Evolutionary conservation across 2,888 invertebrate genomes (phyloP), one percentile per base, ranked within the genome.

Genomic region (Pegoplata infirma): DNA sequence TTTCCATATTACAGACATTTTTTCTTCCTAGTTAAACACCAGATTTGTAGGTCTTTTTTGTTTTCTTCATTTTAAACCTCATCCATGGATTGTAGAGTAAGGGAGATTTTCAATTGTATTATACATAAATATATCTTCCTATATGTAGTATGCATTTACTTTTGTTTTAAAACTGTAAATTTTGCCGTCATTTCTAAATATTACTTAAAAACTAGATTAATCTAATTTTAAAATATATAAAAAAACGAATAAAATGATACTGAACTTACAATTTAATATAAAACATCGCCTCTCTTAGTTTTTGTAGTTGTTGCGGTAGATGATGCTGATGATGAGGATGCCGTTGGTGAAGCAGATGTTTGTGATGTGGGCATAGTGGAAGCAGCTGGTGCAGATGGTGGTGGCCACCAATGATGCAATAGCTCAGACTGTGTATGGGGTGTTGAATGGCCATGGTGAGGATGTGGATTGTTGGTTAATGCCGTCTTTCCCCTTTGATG

Each of bases 281-380:
- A 87, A 84, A 84, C 84, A 85, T 85, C 86, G 85, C 87, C 86
- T 86, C 86, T 85, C 83, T 86, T 86, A 82, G 84, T 82, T 82
- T 82, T 82, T 83, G 83, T 78, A 61, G 76, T 75, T 76, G 84
- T 58, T 80, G 66, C 61, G 2, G 67, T 44, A 8, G 73, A 32
- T 81, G 81, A 74, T 58, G 78, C 63, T 56, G 83, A 32, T 36
- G 74, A 14, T 55, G 55, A 25, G 51, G 49, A 55, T 58, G 59
- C 32, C 19, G 71, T 17, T 23, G 67, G 17, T 46, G 77, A 56
- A 63, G 58, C 28, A 10, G 67, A 53, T 32, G 66, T 53, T 64
- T 68, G 76, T 61, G 72, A 47, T 67, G 56, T 25, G 28, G 63
- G 17, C 74, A 74, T 59, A 55, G 72, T 55, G 36, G 72, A 61